A percentile compares a stretch with the other conserved stretches of the same genome.
Evolutionary conservation across 2,888 invertebrate species (phyloP).

Genomic region (Anagyrus pseudococci): DNA sequence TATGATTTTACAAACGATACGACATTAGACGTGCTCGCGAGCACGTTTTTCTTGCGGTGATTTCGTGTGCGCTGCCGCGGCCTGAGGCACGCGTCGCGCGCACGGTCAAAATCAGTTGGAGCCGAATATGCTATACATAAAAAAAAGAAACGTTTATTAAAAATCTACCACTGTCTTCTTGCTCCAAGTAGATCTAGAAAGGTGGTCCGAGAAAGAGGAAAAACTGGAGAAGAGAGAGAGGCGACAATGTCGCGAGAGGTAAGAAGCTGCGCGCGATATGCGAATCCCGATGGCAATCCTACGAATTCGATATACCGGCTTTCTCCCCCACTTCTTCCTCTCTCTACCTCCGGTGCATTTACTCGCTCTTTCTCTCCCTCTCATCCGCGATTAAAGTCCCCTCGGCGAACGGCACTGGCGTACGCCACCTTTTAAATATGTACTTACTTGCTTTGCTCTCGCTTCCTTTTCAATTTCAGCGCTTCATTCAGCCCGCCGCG

Average conservation of each 20-base stretch:
- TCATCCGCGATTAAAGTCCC: slow-evolving; percentile 18
- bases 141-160: no score
- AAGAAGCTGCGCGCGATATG: slow-evolving; percentile 5
- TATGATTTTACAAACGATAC: no score
- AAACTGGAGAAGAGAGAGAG: not conserved
- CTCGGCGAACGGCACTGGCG: slow-evolving; percentile 1
- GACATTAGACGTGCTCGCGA: no score
- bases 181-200: not conserved
- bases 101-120: no score
- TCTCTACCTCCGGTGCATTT: no score
- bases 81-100: no score
- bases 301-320: slow-evolving; percentile 16
- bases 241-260: not conserved
- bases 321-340: not conserved
- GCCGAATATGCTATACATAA: no score
- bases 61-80: no score
- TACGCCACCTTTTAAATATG: slow-evolving; percentile 8
- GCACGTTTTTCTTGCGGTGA: no score
- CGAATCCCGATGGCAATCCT: slow-evolving; percentile 24
- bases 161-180: no score
- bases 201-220: not conserved
- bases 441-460: not conserved
- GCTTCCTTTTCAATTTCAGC: slow-evolving; percentile 1
- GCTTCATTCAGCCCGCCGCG: no score
- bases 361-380: no score